Percentiles rank a stretch among this genome's conserved stretches.
Conservation (phyloP, 2,113 vertebrate species). For the Brienomyrus longianalis region DNA sequence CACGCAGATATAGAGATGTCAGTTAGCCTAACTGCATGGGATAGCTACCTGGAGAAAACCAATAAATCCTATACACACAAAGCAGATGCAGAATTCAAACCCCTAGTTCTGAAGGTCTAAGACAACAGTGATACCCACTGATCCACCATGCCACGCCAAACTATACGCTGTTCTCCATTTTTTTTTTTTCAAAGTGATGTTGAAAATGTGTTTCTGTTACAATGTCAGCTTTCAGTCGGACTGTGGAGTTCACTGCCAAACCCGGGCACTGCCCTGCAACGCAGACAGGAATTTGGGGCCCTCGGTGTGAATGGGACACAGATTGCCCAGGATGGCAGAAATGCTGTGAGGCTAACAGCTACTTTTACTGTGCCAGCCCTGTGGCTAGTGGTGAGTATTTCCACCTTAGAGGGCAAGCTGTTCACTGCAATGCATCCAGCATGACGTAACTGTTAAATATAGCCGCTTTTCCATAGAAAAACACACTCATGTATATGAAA, state of each 20-base stretch:
- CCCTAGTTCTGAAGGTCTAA: neutral
- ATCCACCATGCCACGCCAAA: neutral
- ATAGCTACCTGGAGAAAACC: neutral
- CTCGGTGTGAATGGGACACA: slow-evolving; percentile 60
- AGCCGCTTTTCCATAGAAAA: neutral
- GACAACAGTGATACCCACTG: neutral
- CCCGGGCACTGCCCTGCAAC: slow-evolving; percentile 70
- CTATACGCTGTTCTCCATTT: slow-evolving; percentile 16
- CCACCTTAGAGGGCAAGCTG: neutral
- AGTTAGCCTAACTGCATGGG: neutral
- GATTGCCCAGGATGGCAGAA: slow-evolving; percentile 81
- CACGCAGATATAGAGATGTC: neutral
- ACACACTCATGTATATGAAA: neutral
- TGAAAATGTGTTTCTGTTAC: neutral
- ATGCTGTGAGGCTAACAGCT: slow-evolving; percentile 64
- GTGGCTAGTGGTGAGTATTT: slow-evolving; percentile 44
- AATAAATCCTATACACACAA: neutral
- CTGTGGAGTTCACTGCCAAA: slow-evolving; percentile 61
- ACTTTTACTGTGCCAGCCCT: slow-evolving; percentile 44
- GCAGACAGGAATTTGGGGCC: slow-evolving; percentile 20
- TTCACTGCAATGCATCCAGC: neutral
- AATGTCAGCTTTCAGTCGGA: slow-evolving; percentile 62
- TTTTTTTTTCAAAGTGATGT: neutral
- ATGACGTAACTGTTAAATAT: neutral
- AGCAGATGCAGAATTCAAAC: neutral